These are phyloP conservation scores for Pristionchus entomophagus DNA, from an alignment of 2,888 invertebrate genomes.

Conservation along the genomic window DNA sequence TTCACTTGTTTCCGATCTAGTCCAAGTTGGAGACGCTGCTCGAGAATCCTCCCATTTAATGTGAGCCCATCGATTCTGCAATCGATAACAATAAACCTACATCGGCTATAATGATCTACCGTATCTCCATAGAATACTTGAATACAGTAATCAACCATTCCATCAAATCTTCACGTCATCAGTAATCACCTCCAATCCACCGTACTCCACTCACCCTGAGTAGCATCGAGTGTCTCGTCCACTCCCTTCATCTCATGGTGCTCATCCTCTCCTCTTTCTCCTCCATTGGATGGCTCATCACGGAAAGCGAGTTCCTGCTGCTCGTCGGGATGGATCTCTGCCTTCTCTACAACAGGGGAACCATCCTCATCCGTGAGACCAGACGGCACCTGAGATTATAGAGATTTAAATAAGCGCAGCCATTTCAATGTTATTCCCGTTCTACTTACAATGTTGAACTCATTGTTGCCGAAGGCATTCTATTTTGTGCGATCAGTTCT, in stretches of 20 bases:
- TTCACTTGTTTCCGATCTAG: constrained; percentile 50
- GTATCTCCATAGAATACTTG: too few relatives aligned
- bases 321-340: too few relatives aligned
- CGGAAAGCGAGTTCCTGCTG: neutral
- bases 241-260: too few relatives aligned
- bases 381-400: neutral
- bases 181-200: neutral
- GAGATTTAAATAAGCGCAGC: too few relatives aligned
- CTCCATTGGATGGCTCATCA: neutral
- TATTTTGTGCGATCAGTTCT: too few relatives aligned
- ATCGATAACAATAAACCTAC: neutral
- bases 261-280: neutral
- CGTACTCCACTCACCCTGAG: constrained; percentile 7
- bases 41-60: constrained; percentile 51
- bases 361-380: too few relatives aligned
- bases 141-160: too few relatives aligned
- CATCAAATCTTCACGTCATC: too few relatives aligned
- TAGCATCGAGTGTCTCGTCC: neutral
- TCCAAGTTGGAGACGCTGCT: constrained; percentile 52
- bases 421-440: too few relatives aligned
- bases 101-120: neutral
- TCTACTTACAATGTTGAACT: too few relatives aligned
- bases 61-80: neutral
- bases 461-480: too few relatives aligned
- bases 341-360: too few relatives aligned